A percentile compares a stretch with the other conserved stretches of the same genome.
Evolutionary conservation across 1,140 invertebrate genomes (phyloP).

Genomic region (Episyrphus balteatus): DNA sequence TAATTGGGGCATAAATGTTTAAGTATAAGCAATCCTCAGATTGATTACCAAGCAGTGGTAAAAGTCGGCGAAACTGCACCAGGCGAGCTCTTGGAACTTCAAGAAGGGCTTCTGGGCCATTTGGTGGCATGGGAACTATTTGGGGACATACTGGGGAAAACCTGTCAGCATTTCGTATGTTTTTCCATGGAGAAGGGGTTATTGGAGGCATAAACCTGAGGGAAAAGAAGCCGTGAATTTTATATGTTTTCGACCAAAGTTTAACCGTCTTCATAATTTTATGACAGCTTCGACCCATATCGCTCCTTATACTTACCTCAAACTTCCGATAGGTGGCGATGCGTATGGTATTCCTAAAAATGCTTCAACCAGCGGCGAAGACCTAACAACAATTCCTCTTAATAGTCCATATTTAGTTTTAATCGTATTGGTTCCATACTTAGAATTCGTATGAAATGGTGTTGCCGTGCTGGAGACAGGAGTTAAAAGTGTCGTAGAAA

Average conservation of each 20-base stretch:
- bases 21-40: conserved; percentile 96
- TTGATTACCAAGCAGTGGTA: conserved; percentile 75
- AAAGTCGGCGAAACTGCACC: conserved; percentile 66
- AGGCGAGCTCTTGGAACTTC: conserved; percentile 68
- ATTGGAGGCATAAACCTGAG: conserved; percentile 88
- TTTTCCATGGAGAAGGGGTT: conserved; percentile 78
- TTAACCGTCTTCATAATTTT: too few species aligned
- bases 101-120: conserved; percentile 60
- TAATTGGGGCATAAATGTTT: conserved; percentile 82
- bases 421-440: conserved; percentile 68
- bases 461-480: too few species aligned
- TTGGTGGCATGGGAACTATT: conserved; percentile 53
- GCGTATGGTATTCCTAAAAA: conserved; percentile 92
- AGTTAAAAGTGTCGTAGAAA: too few species aligned
- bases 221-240: conserved; percentile 7
- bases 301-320: conserved; percentile 22
- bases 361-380: conserved; percentile 74
- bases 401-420: conserved; percentile 78
- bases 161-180: conserved; percentile 65
- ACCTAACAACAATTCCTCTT: conserved; percentile 68
- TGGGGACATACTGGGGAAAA: conserved; percentile 87
- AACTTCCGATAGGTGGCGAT: conserved; percentile 41
- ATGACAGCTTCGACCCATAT: too few species aligned
- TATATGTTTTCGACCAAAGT: neutral
- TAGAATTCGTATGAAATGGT: conserved; percentile 34